These are phyloP conservation scores for Sisyra terminalis DNA, from an alignment of 2,888 invertebrate genomes.

Conservation along the genomic window DNA sequence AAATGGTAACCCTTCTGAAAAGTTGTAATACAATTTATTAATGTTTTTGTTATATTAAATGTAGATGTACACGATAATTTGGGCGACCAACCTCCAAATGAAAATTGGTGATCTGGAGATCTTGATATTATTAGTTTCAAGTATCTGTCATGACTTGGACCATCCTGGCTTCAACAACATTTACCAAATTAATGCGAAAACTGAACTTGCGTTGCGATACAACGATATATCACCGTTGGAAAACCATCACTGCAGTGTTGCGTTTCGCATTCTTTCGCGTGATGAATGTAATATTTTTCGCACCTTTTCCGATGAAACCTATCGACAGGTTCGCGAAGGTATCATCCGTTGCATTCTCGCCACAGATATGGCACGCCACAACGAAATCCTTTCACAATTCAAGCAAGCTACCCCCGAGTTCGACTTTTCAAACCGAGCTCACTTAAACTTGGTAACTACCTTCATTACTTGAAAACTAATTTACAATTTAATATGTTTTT, in stretches of 20 bases:
- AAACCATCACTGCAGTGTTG: conserved; percentile 75
- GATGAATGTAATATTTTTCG: conserved; percentile 67
- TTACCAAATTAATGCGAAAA: conserved; percentile 69
- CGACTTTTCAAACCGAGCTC: conserved; percentile 48
- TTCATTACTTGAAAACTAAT: too few relatives aligned
- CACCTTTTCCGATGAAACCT: conserved; percentile 42
- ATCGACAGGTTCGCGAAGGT: conserved; percentile 53
- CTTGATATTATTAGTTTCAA: conserved; percentile 57
- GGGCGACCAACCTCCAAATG: conserved; percentile 50
- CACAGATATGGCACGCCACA: conserved; percentile 65
- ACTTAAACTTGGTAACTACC: conserved; percentile 51
- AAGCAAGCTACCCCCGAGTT: conserved; percentile 46
- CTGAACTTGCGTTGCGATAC: conserved; percentile 61
- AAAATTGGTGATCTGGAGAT: conserved; percentile 60
- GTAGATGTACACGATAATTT: conserved; percentile 68
- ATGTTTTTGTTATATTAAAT: conserved; percentile 11
- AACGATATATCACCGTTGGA: conserved; percentile 76
- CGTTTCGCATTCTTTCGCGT: conserved; percentile 62
- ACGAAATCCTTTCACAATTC: conserved; percentile 58
- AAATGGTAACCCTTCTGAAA: conserved; percentile 49
- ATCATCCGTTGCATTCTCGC: conserved; percentile 63
- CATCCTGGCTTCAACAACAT: conserved; percentile 66
- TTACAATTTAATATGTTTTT: too few relatives aligned
- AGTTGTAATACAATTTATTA: background rate
- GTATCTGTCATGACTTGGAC: conserved; percentile 67